Base-by-base conservation (phyloP, 2,888 invertebrate genomes). In the Chydorus sphaericus region DNA sequence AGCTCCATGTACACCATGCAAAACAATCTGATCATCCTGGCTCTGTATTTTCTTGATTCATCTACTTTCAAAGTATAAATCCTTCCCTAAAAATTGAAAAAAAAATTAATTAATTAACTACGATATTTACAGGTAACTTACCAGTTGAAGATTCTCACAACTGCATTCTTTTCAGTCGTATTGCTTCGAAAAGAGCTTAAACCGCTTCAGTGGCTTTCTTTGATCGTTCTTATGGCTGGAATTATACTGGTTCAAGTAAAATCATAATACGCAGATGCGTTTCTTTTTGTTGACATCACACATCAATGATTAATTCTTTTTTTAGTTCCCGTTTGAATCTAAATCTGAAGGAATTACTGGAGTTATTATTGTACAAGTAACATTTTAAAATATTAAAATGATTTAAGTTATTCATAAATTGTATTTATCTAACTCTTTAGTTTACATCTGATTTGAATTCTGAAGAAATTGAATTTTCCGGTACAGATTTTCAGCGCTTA, bases 1-100 rank as follows among this genome's bases (percentile, higher is more conserved):
- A 72, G 73, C 7, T 54, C 55, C 7, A 37, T 62, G 20, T 61
- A 59, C 50, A 49, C 72, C 14, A 60, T 75, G 4, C 74, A 74
- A 62, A 74, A 74, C 65, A 74, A 75, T 64, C 63, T 74, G 36
- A 66, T 74, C 51, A 75, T 72, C 61, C 59, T 73, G 26, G 74
- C 74, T 3, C 62, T 75, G 14, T 68, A 70, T 18, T 68, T 71
- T 58, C 62, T 74, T 23, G 72, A 75, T 63, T 74, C 75, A 4
- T 74, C 74, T 23, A 74, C 73, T 3, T 74, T 73, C 62, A 75
- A 75, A 64, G 73, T 72, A 53, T 49, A 48, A 11, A 31, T 60
- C 63, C 8, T 64, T 65, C n/a, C n/a, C n/a, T n/a, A n/a, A 57
- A 62, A 62, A 29, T 60, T 14, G 26, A 20, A 50, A 11, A 14